Evolutionary conservation across 2,888 invertebrate species (phyloP).

Genomic region (Xestia rhomboidea): DNA sequence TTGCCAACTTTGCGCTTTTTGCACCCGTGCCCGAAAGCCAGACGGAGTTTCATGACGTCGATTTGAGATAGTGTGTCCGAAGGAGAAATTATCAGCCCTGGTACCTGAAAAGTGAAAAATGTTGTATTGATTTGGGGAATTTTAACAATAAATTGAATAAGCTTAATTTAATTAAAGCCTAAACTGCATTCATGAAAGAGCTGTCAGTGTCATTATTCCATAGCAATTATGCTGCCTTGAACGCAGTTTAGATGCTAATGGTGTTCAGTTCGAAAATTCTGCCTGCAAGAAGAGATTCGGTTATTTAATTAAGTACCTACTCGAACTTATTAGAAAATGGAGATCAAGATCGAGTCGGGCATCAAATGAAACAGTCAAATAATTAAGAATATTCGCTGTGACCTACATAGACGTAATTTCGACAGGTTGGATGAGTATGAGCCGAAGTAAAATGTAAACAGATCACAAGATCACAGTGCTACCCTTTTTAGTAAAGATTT

Average conservation of each 20-base stretch:
- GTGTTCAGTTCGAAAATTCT: not conserved
- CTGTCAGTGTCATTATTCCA: not conserved
- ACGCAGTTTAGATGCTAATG: not conserved
- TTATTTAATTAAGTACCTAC: not conserved
- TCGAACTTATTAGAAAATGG: not conserved
- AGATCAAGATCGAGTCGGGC: not conserved
- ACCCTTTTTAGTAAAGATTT: not conserved
- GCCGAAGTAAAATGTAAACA: not conserved
- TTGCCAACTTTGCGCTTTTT: conserved; percentile 78
- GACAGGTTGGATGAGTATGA: not conserved
- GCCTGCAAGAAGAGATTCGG: not conserved
- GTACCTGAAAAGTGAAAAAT: conserved; percentile 67
- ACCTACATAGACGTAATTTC: too few species aligned
- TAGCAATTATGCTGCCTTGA: not conserved
- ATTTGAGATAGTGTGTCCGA: conserved; percentile 77
- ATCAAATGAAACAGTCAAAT: not conserved
- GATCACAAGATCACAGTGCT: not conserved
- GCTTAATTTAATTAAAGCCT: too few species aligned
- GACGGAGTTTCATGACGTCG: conserved; percentile 79
- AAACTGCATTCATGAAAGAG: not conserved
- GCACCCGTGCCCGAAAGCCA: conserved; percentile 80
- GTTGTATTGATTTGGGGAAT: not conserved
- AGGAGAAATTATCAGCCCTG: conserved; percentile 76
- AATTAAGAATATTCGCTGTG: not conserved
- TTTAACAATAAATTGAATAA: not conserved